phyloP scores from a whole-genome alignment of 2,113 vertebrate species.

The Cynocephalus volans region DNA sequence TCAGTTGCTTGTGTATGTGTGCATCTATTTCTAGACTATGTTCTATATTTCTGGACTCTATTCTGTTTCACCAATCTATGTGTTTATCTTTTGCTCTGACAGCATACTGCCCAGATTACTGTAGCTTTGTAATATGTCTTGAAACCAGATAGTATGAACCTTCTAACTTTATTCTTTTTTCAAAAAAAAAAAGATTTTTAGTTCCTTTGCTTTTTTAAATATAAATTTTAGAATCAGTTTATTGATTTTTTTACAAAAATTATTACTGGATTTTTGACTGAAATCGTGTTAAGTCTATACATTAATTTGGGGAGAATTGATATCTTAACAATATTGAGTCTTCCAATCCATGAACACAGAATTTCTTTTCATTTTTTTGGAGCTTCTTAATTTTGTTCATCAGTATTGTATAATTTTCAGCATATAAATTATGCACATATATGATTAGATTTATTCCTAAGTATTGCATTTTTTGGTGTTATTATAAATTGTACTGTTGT shows the following conservation, averaged over 20 bases:
- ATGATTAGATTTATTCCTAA: not conserved
- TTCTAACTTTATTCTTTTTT: not conserved
- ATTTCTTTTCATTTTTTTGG: not conserved
- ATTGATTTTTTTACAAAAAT: not conserved
- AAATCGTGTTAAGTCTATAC: not conserved
- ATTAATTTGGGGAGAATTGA: not conserved
- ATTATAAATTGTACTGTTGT: not conserved
- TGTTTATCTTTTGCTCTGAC: not conserved
- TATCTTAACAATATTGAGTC: not conserved
- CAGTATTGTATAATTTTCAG: not conserved
- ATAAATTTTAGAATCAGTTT: not conserved
- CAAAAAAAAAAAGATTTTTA: not conserved
- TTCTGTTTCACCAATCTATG: not conserved
- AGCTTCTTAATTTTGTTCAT: not conserved
- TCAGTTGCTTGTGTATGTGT: too few relatives aligned
- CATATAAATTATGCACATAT: not conserved
- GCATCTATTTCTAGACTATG: not conserved
- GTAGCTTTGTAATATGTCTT: not conserved
- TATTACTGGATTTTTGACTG: not conserved
- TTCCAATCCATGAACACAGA: not conserved
- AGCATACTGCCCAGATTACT: not conserved
- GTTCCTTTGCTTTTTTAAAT: not conserved
- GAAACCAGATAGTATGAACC: not conserved
- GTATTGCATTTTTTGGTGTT: not conserved
- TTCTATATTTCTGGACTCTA: not conserved